A percentile compares a stretch with the other conserved stretches of the same genome.
phyloP scores from a whole-genome alignment of 37 sponge, comb jelly and placozoan species.

The Spongilla lacustris region DNA sequence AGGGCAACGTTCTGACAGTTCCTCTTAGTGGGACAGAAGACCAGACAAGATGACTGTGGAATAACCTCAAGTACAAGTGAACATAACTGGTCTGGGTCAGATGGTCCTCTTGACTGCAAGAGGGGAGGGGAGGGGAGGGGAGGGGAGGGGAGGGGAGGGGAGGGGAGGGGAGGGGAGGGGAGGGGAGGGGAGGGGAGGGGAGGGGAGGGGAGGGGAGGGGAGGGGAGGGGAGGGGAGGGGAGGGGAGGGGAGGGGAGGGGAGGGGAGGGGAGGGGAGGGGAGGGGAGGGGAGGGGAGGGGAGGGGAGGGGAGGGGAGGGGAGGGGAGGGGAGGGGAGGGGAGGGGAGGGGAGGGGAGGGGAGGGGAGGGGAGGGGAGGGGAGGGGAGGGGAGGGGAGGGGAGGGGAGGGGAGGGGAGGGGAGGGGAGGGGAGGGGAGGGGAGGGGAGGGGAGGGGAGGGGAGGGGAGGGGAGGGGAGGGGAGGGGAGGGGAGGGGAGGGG shows the following conservation, averaged over 20 bases:
- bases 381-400: background rate
- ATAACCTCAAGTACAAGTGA: conserved; percentile 78
- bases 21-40: conserved; percentile 94
- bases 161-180: background rate
- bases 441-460: conserved; percentile 4
- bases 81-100: conserved; percentile 70
- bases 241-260: background rate
- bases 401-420: background rate
- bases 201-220: background rate
- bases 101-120: background rate
- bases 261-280: background rate
- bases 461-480: conserved; percentile 1
- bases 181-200: background rate
- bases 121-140: background rate
- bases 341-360: background rate
- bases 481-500: background rate
- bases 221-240: background rate
- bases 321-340: too few species aligned
- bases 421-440: background rate
- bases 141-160: background rate
- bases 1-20: conserved; percentile 90
- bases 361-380: background rate
- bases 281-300: background rate
- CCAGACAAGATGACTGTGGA: conserved; percentile 83
- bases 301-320: background rate